Evolutionary conservation across 2,888 invertebrate species (phyloP).

Genomic region (Agrilus biguttatus): DNA sequence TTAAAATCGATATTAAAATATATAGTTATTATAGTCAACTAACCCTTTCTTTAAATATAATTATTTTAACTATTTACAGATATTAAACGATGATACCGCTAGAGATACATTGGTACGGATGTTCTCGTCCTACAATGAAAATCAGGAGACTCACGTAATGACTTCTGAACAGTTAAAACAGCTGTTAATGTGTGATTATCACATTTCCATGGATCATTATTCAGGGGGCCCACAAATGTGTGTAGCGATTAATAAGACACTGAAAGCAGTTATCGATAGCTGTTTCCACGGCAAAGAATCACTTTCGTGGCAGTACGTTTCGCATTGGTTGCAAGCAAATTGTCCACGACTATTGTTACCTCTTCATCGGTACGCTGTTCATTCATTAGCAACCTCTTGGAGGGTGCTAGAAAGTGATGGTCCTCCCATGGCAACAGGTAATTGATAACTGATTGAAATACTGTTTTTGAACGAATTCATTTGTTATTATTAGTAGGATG

Average conservation of each 20-base stretch:
- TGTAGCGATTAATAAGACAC: constrained; percentile 49
- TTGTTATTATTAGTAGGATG: background rate
- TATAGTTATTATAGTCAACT: no score
- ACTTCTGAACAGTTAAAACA: constrained; percentile 48
- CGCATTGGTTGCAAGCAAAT: constrained; percentile 70
- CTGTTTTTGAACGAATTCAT: background rate
- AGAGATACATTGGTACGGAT: constrained; percentile 56
- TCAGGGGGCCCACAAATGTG: constrained; percentile 45
- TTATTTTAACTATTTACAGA: constrained; percentile 15
- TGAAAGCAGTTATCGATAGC: constrained; percentile 58
- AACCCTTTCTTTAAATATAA: no score
- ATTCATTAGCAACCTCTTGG: constrained; percentile 43
- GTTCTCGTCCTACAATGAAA: constrained; percentile 32
- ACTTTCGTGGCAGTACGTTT: constrained; percentile 60
- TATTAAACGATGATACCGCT: constrained; percentile 39
- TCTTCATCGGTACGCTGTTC: constrained; percentile 47
- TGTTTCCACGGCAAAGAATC: constrained; percentile 68
- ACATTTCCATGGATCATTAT: constrained; percentile 66
- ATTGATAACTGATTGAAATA: constrained; percentile 5
- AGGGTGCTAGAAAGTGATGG: constrained; percentile 29
- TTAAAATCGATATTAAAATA: no score
- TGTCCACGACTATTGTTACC: constrained; percentile 62
- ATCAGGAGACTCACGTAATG: constrained; percentile 40
- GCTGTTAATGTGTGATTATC: constrained; percentile 58
- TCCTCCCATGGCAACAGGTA: constrained; percentile 24